Evolutionary conservation across 2,797 vertebrate genomes (phyloP).

Genomic region (Pseudochaenichthys georgianus): DNA sequence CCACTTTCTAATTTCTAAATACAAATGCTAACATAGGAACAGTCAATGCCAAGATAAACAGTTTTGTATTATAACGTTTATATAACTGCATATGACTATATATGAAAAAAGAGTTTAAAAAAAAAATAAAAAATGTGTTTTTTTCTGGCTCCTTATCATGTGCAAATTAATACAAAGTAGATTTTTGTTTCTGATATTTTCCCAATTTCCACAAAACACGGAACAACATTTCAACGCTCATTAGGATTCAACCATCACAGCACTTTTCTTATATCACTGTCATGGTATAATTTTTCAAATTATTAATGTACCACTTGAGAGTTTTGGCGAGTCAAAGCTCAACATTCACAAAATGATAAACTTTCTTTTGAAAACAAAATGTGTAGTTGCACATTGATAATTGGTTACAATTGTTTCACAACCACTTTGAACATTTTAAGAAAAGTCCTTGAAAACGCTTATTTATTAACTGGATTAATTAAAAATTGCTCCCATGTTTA

Average conservation of each 20-base stretch:
- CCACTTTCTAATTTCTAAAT: conserved; percentile 36
- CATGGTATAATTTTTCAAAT: conserved; percentile 57
- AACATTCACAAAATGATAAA: conserved; percentile 38
- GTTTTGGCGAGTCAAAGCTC: conserved; percentile 41
- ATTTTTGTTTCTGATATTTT: conserved; percentile 17
- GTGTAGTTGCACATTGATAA: conserved; percentile 43
- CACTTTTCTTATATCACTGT: conserved; percentile 38
- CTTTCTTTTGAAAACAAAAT: conserved; percentile 41
- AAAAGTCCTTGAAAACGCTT: conserved; percentile 58
- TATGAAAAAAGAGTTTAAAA: conserved; percentile 20
- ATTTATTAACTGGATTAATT: conserved; percentile 83
- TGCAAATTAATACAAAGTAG: conserved; percentile 15
- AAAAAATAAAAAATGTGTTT: conserved; percentile 32
- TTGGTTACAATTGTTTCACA: conserved; percentile 31
- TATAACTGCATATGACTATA: conserved; percentile 46
- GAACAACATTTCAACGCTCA: conserved; percentile 21
- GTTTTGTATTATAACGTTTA: conserved; percentile 70
- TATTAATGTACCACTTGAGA: conserved; percentile 50
- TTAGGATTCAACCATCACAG: conserved; percentile 36
- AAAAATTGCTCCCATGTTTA: conserved; percentile 60
- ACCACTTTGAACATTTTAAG: conserved; percentile 61
- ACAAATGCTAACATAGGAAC: conserved; percentile 45
- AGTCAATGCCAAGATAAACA: conserved; percentile 71
- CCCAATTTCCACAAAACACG: conserved; percentile 14
- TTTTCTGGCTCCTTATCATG: conserved; percentile 34